These are phyloP conservation scores for Bimastos eiseni DNA, from an alignment of 2,888 invertebrate genomes.

Conservation along the genomic window DNA sequence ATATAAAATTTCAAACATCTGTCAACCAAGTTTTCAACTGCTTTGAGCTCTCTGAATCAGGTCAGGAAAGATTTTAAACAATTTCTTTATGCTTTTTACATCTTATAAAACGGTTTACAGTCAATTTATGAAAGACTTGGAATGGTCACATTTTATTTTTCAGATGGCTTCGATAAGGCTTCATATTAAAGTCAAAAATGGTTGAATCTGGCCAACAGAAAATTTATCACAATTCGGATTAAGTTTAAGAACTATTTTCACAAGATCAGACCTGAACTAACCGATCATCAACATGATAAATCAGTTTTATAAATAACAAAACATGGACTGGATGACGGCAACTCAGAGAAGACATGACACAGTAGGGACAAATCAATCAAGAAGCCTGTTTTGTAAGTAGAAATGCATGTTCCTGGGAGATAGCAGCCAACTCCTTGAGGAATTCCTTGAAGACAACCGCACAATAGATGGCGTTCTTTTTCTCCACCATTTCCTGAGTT, in stretches of 20 bases:
- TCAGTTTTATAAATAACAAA: not conserved
- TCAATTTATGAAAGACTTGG: not conserved
- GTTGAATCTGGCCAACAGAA: not conserved
- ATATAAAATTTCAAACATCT: not conserved
- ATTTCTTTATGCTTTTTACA: not conserved
- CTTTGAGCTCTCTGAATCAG: not conserved
- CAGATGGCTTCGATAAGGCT: not conserved
- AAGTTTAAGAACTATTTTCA: not conserved
- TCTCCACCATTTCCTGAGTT: constrained; percentile 54
- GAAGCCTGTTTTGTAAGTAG: constrained; percentile 35
- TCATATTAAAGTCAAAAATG: not conserved
- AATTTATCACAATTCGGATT: not conserved
- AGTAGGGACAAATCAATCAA: not conserved
- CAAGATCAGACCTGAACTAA: constrained; percentile 5
- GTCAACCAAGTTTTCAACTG: not conserved
- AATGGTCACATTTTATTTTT: not conserved
- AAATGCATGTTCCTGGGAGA: constrained; percentile 87
- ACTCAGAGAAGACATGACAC: not conserved
- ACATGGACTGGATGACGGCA: not conserved
- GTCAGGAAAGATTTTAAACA: not conserved
- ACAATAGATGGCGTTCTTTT: constrained; percentile 70
- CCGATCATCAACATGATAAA: not conserved
- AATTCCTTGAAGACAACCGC: constrained; percentile 92
- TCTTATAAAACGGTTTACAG: not conserved
- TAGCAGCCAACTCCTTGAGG: constrained; percentile 89